These are phyloP conservation scores for Congeria kusceri DNA, from an alignment of 2,888 invertebrate species.

Conservation along the genomic window DNA sequence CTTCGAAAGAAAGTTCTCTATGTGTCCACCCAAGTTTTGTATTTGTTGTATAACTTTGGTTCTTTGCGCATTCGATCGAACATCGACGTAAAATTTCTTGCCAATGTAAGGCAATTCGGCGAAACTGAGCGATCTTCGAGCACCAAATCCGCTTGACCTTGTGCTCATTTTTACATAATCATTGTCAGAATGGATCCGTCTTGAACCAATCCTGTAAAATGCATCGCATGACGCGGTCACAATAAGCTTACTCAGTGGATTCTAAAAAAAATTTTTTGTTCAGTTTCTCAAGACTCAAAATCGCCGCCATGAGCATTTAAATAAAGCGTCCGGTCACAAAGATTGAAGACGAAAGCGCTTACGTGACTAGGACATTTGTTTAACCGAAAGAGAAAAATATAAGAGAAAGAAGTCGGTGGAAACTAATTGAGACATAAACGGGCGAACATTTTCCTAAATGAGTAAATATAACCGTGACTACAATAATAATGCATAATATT, in stretches of 20 bases:
- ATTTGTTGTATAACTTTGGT: constrained; percentile 55
- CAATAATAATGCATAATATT: too few species aligned
- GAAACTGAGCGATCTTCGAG: constrained; percentile 64
- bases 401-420: too few species aligned
- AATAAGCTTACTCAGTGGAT: background rate
- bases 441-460: too few species aligned
- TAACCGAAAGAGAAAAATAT: too few species aligned
- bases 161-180: constrained; percentile 33
- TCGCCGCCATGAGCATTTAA: constrained; percentile 8
- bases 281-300: background rate
- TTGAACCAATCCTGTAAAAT: too few species aligned
- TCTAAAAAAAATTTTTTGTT: background rate
- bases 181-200: too few species aligned
- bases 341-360: background rate
- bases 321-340: background rate
- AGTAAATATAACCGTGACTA: too few species aligned
- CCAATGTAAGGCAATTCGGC: constrained; percentile 49
- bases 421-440: too few species aligned
- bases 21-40: constrained; percentile 59
- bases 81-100: constrained; percentile 66
- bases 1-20: constrained; percentile 68
- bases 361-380: too few species aligned
- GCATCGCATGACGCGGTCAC: too few species aligned
- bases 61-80: constrained; percentile 53
- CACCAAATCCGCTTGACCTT: constrained; percentile 47